Percentiles rank a stretch among this genome's conserved stretches.
Conservation (phyloP, 2,797 vertebrate genomes). For the Lepus oiostolus region DNA sequence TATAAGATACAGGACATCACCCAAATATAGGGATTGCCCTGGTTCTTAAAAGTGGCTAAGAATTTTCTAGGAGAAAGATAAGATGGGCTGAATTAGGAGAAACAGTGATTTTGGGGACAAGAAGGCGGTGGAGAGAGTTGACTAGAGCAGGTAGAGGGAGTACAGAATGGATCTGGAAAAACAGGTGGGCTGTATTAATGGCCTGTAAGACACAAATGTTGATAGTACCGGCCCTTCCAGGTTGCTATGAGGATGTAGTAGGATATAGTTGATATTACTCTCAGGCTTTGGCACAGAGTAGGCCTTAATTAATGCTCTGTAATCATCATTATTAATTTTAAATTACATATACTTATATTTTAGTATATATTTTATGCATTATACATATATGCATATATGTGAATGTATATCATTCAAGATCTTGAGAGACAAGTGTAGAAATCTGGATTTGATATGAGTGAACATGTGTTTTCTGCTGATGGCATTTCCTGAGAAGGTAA, state of each 20-base stretch:
- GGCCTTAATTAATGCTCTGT: not conserved
- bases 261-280: not conserved
- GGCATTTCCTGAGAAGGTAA: not conserved
- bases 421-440: not conserved
- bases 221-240: not conserved
- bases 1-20: not conserved
- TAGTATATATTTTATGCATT: not conserved
- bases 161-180: not conserved
- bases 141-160: not conserved
- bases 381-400: not conserved
- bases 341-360: not conserved
- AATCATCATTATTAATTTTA: not conserved
- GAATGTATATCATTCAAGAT: not conserved
- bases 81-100: not conserved
- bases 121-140: not conserved
- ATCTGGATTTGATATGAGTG: constrained; percentile 13
- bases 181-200: not conserved
- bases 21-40: not conserved
- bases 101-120: not conserved
- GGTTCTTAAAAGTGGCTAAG: not conserved
- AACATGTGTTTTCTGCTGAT: not conserved
- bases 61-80: constrained; percentile 1
- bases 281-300: not conserved
- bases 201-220: not conserved
- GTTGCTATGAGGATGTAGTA: not conserved